Percentiles rank a stretch among this genome's conserved stretches.
Conservation (phyloP, 2,797 vertebrate species). For the Acropternis orthonyx region DNA sequence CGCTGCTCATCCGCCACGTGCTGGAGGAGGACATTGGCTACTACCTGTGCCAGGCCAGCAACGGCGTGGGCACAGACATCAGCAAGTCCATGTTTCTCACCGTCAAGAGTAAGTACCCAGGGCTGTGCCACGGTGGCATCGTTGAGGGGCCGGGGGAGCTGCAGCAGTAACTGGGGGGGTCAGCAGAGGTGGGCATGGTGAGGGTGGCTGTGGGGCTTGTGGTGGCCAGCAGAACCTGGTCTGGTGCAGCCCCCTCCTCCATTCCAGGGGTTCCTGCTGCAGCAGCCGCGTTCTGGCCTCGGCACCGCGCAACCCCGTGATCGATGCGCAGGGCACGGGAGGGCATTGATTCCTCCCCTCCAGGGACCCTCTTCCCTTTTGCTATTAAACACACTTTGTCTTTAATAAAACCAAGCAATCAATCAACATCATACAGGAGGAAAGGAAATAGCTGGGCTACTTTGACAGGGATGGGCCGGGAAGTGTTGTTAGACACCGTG, state of each 20-base stretch:
- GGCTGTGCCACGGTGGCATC: accelerated
- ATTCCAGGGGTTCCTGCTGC: neutral
- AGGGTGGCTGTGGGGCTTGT: neutral
- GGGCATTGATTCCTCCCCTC: constrained; percentile 62
- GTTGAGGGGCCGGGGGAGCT: accelerated
- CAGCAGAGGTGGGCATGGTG: neutral
- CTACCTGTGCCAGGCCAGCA: constrained; percentile 98
- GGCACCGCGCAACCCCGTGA: neutral
- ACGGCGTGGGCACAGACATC: constrained; percentile 97
- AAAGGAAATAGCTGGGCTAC: constrained; percentile 35
- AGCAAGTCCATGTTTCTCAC: constrained; percentile 99
- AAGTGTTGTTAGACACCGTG: constrained; percentile 16
- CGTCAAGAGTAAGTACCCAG: constrained; percentile 88
- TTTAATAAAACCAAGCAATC: constrained; percentile 83
- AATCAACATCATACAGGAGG: constrained; percentile 68
- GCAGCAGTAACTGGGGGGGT: too few relatives aligned
- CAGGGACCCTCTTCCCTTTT: constrained; percentile 73
- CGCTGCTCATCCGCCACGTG: constrained; percentile 93
- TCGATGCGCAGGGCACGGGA: neutral
- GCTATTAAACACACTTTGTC: constrained; percentile 84
- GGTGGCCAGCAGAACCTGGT: neutral
- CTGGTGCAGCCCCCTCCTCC: too few relatives aligned
- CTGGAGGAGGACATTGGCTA: constrained; percentile 96
- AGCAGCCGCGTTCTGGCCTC: neutral
- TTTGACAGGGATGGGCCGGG: constrained; percentile 12